These are phyloP conservation scores for Hipposideros larvatus DNA, from an alignment of 2,797 vertebrate genomes.

Conservation along the genomic window DNA sequence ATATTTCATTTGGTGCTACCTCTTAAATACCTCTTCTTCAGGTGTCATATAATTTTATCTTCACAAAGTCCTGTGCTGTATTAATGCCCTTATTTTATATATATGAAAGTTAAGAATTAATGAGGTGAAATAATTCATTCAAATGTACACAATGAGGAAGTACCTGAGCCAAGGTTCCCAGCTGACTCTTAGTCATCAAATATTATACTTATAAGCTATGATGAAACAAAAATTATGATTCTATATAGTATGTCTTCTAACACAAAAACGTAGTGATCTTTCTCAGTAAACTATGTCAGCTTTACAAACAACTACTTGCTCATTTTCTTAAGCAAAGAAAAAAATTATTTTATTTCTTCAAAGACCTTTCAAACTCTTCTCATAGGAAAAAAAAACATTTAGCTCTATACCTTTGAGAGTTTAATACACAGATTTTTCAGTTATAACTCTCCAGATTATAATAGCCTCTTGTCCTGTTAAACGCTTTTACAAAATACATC, in stretches of 20 bases:
- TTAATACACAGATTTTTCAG: neutral
- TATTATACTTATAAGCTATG: neutral
- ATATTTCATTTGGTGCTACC: neutral
- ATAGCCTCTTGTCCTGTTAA: neutral
- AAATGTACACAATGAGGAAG: neutral
- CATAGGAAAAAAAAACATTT: neutral
- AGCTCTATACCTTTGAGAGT: neutral
- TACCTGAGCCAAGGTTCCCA: slow-evolving; percentile 31
- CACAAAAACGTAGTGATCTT: neutral
- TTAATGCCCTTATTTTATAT: slow-evolving; percentile 54
- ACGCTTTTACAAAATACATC: neutral
- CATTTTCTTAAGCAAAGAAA: neutral
- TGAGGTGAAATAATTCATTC: slow-evolving; percentile 36
- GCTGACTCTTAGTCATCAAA: neutral
- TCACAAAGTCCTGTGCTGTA: neutral
- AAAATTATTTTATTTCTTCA: slow-evolving; percentile 30
- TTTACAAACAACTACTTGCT: neutral
- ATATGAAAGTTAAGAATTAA: too few relatives aligned
- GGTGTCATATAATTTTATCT: neutral
- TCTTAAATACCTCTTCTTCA: slow-evolving; percentile 34
- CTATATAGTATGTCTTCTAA: neutral
- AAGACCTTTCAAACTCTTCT: neutral
- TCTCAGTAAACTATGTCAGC: neutral
- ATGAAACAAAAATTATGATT: slow-evolving; percentile 3
- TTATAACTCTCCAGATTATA: neutral